Conservation (phyloP, 2,113 vertebrate species). For the Sclerurus mexicanus region DNA sequence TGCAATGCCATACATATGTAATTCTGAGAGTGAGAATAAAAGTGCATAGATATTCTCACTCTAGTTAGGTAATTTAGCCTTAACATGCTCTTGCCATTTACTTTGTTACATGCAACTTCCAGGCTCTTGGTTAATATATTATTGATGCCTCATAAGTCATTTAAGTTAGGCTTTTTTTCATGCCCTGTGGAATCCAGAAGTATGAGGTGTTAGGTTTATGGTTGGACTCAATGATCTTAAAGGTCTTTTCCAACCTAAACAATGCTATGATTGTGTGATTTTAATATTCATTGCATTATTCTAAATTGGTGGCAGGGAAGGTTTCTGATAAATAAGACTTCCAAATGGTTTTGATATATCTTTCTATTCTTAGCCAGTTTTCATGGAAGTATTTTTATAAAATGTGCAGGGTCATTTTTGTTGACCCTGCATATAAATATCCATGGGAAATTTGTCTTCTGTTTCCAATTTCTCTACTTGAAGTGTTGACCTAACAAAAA, state of each 20-base stretch:
- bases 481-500: not conserved
- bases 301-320: not conserved
- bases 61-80: not conserved
- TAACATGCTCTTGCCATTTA: not conserved
- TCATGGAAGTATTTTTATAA: not conserved
- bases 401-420: not conserved
- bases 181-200: not conserved
- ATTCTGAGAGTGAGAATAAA: not conserved
- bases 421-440: conserved; percentile 1
- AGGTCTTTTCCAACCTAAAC: not conserved
- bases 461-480: not conserved
- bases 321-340: not conserved
- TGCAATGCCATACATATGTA: not conserved
- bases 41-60: not conserved
- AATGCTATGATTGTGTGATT: not conserved
- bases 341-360: not conserved
- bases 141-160: not conserved
- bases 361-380: not conserved
- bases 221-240: not conserved
- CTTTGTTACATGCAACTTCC: not conserved
- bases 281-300: not conserved
- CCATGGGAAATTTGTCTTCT: not conserved
- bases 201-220: not conserved
- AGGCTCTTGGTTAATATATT: not conserved
- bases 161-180: not conserved